These are phyloP conservation scores for Psococerastis gibbosa DNA, from an alignment of 2,888 invertebrate species.

Conservation along the genomic window DNA sequence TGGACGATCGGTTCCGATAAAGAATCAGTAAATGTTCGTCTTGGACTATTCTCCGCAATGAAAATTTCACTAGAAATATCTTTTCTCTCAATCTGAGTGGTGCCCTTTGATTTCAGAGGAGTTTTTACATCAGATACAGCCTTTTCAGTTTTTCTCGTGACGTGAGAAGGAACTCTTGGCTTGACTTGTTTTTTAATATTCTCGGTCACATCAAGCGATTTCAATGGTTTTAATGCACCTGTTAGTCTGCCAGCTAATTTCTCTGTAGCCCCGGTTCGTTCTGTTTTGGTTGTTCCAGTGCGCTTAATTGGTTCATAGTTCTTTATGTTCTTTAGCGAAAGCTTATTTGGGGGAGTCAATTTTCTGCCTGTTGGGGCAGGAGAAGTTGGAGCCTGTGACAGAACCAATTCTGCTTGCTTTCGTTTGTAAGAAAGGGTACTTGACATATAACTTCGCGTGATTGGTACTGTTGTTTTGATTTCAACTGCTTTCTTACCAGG, in stretches of 20 bases:
- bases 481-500: slow-evolving; percentile 3
- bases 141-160: neutral
- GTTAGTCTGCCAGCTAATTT: too few relatives aligned
- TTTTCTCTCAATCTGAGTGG: neutral
- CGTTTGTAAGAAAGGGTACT: slow-evolving; percentile 1
- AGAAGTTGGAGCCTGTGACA: slow-evolving; percentile 9
- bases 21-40: neutral
- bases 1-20: slow-evolving; percentile 15
- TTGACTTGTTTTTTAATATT: neutral
- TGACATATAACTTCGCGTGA: slow-evolving; percentile 2
- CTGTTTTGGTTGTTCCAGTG: slow-evolving; percentile 5
- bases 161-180: too few relatives aligned
- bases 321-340: slow-evolving; percentile 1
- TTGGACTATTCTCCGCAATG: neutral
- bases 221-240: too few relatives aligned
- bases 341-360: neutral
- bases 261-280: neutral
- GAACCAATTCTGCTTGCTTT: neutral
- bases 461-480: neutral
- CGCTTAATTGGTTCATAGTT: neutral
- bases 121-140: neutral
- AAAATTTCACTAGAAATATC: too few relatives aligned
- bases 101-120: neutral
- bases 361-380: neutral
- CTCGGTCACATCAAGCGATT: too few relatives aligned